phyloP scores from a whole-genome alignment of 2,888 invertebrate species.

The Spialia ferax region DNA sequence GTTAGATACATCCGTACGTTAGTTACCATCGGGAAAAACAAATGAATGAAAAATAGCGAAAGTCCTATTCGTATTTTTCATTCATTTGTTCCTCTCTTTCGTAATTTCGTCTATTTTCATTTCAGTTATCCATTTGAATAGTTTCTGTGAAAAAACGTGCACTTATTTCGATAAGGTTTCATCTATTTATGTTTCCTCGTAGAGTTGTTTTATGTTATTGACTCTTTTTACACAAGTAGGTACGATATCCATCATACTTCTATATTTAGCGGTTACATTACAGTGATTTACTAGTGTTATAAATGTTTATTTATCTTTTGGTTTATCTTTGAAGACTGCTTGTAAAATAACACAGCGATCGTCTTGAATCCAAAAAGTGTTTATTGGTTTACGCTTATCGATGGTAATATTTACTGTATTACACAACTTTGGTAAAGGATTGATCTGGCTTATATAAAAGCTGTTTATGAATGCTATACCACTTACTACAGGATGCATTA shows the following conservation, averaged over 20 bases:
- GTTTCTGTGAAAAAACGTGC: no score
- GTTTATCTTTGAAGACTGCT: constrained; percentile 19
- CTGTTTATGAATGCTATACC: no score
- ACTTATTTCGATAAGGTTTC: neutral
- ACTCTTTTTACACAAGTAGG: neutral
- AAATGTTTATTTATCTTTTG: constrained; percentile 24
- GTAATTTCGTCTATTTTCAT: no score
- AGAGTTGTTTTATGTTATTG: neutral
- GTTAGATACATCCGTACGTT: neutral
- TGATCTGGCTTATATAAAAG: neutral
- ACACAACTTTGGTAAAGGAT: neutral
- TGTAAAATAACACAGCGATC: constrained; percentile 1
- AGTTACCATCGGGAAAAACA: neutral
- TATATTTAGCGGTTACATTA: constrained; percentile 30
- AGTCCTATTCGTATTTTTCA: no score
- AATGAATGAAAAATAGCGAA: neutral
- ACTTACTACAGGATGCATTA: no score
- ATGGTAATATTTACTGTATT: constrained; percentile 31
- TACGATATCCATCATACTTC: constrained; percentile 19
- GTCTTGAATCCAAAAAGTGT: constrained; percentile 17
- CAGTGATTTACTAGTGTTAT: constrained; percentile 18
- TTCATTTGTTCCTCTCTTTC: no score
- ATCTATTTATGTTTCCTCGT: neutral
- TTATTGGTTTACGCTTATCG: constrained; percentile 26
- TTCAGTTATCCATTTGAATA: no score